Percentiles rank a stretch among this genome's conserved stretches.
Conservation (phyloP, 2,888 invertebrate genomes). For the Cosmia trapezina region DNA sequence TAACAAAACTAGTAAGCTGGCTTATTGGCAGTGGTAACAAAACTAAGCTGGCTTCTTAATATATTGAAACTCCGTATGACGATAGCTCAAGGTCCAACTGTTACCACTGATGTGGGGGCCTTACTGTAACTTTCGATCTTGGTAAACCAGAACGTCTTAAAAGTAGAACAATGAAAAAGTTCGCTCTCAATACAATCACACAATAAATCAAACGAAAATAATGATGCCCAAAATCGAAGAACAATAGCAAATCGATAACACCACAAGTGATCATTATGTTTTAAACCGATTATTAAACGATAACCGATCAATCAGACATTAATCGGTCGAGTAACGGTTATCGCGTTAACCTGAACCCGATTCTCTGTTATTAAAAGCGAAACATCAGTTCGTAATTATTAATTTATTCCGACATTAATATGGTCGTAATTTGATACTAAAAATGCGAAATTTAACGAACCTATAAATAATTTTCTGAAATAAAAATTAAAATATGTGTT, state of each 20-base stretch:
- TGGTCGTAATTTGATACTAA: conserved; percentile 32
- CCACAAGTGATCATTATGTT: conserved; percentile 47
- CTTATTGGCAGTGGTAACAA: too few species aligned
- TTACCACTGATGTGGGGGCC: too few species aligned
- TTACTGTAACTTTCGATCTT: neutral
- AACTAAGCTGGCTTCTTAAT: too few species aligned
- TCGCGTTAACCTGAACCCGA: conserved; percentile 67
- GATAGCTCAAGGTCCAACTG: too few species aligned
- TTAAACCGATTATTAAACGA: conserved; percentile 61
- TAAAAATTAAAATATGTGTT: conserved; percentile 25
- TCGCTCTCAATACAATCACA: conserved; percentile 24
- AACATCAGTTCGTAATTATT: conserved; percentile 34
- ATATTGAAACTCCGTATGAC: too few species aligned
- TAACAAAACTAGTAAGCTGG: too few species aligned
- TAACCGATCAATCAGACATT: conserved; percentile 66
- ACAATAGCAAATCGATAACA: conserved; percentile 59
- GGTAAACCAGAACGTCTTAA: neutral
- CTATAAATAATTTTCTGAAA: conserved; percentile 33
- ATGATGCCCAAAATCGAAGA: conserved; percentile 46
- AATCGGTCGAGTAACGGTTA: conserved; percentile 67
- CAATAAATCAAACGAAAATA: conserved; percentile 46
- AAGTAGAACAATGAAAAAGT: conserved; percentile 29
- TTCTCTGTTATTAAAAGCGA: conserved; percentile 51
- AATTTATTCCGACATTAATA: conserved; percentile 50
- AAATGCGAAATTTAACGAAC: conserved; percentile 27